Conservation (phyloP, 2,113 vertebrate genomes). For the Puntigrus tetrazona region DNA sequence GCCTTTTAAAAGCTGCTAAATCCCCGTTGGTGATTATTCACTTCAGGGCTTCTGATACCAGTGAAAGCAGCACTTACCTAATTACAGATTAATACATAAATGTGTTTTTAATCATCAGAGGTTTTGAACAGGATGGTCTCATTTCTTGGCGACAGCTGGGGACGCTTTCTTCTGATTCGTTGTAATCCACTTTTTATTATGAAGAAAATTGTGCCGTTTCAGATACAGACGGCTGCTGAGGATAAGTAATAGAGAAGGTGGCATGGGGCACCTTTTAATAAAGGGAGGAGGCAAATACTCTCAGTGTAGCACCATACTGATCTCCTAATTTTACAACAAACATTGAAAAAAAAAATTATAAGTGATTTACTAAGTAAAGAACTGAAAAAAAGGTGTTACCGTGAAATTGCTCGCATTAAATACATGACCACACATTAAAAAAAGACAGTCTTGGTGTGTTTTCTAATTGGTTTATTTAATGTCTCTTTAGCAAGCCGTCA, state of each 20-base stretch:
- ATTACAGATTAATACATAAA: conserved; percentile 83
- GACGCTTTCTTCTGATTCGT: conserved; percentile 91
- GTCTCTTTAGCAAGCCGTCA: conserved; percentile 41
- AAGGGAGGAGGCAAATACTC: conserved; percentile 47
- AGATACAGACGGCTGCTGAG: conserved; percentile 83
- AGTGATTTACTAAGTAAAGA: conserved; percentile 31
- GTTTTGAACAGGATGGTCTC: conserved; percentile 83
- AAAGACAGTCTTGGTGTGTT: neutral
- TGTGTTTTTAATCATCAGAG: conserved; percentile 86
- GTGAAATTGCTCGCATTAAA: neutral
- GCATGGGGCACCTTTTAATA: conserved; percentile 66
- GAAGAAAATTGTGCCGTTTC: conserved; percentile 90
- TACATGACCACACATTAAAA: conserved; percentile 9
- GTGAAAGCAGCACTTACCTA: conserved; percentile 55
- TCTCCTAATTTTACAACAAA: conserved; percentile 30
- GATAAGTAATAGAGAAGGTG: conserved; percentile 75
- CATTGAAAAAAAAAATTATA: conserved; percentile 31
- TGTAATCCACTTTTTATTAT: conserved; percentile 99
- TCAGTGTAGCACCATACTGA: conserved; percentile 49
- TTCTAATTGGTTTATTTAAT: conserved; percentile 6
- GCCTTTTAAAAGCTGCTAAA: neutral
- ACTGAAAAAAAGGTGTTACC: neutral
- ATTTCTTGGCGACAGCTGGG: conserved; percentile 98
- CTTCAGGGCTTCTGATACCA: neutral
- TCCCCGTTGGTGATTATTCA: conserved; percentile 18